Evolutionary conservation across 2,797 vertebrate genomes (phyloP).

Genomic region (Mycteria americana): DNA sequence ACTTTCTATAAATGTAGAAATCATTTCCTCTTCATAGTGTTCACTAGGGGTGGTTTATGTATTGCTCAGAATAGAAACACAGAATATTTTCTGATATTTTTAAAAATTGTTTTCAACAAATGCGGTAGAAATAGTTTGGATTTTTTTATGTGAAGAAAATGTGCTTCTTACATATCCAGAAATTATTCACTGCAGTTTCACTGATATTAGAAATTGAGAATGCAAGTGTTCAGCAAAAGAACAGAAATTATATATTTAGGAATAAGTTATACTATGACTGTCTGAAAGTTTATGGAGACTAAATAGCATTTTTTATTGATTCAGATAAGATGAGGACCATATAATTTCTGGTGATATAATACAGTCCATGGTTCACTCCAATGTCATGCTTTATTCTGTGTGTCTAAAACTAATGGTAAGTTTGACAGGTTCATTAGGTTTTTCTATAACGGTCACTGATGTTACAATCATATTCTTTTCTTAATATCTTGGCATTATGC

Average conservation of each 20-base stretch:
- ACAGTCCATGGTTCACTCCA: background rate
- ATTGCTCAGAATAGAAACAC: slow-evolving; percentile 1
- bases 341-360: slow-evolving; percentile 23
- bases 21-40: slow-evolving; percentile 25
- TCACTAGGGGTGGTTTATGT: background rate
- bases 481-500: background rate
- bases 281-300: slow-evolving; percentile 16
- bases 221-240: background rate
- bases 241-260: background rate
- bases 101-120: background rate
- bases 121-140: background rate
- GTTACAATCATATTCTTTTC: background rate
- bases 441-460: slow-evolving; percentile 8
- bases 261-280: background rate
- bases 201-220: background rate
- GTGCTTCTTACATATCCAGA: background rate
- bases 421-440: slow-evolving; percentile 44
- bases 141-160: background rate
- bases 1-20: slow-evolving; percentile 37
- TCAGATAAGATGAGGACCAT: background rate
- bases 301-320: slow-evolving; percentile 33
- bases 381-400: slow-evolving; percentile 32
- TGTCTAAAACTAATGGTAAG: slow-evolving; percentile 8
- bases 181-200: background rate
- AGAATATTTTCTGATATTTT: slow-evolving; percentile 2